A percentile compares a stretch with the other conserved stretches of the same genome.
These are phyloP conservation scores for Anseranas semipalmata DNA, from an alignment of 2,113 vertebrate genomes.

Conservation along the genomic window DNA sequence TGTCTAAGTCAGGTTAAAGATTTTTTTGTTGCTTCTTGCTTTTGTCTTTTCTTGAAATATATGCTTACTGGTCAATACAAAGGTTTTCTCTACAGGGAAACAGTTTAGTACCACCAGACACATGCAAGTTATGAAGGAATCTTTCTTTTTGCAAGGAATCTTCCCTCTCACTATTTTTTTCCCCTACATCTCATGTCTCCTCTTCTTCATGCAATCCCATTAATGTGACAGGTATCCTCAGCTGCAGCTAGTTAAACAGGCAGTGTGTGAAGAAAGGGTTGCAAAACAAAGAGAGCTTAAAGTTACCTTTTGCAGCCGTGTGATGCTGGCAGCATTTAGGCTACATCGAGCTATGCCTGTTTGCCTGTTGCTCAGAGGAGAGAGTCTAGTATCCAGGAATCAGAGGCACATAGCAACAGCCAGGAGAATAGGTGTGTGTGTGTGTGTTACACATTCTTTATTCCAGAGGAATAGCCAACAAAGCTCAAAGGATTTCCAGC, in stretches of 20 bases:
- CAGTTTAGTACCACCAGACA: neutral
- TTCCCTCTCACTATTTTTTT: neutral
- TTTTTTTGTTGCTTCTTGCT: neutral
- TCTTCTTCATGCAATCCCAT: neutral
- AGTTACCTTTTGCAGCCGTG: neutral
- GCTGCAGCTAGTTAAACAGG: neutral
- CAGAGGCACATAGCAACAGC: neutral
- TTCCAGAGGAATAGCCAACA: slow-evolving; percentile 26
- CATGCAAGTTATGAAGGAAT: neutral
- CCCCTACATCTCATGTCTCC: neutral
- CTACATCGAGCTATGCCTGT: neutral
- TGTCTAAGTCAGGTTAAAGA: neutral
- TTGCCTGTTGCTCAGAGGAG: neutral
- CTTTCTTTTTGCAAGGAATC: neutral
- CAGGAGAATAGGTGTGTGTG: too few relatives aligned
- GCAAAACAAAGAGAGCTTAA: neutral
- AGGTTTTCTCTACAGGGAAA: slow-evolving; percentile 18
- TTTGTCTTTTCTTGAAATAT: neutral
- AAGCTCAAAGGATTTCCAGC: slow-evolving; percentile 56
- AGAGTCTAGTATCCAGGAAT: neutral
- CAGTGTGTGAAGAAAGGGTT: neutral
- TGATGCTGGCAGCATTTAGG: neutral
- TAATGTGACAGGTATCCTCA: neutral
- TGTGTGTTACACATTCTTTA: neutral
- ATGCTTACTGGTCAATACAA: neutral